Percentiles rank a stretch among this genome's conserved stretches.
phyloP scores from a whole-genome alignment of 2,113 vertebrate genomes.

The Lepidiolamprologus cunningtoni region DNA sequence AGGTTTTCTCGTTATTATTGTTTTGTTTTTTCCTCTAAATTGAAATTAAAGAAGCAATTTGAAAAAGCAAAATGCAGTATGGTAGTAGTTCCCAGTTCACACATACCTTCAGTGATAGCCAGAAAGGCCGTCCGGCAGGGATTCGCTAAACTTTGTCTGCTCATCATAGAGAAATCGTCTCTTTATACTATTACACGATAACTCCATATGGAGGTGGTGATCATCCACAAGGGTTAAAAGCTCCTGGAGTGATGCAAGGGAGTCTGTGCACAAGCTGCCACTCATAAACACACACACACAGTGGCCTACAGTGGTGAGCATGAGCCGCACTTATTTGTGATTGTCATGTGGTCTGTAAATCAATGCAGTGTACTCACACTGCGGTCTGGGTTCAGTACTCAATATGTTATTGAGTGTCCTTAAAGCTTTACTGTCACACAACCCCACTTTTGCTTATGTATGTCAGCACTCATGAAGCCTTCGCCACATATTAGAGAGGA shows the following conservation, averaged over 20 bases:
- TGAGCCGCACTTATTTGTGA: constrained; percentile 13
- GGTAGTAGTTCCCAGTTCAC: not conserved
- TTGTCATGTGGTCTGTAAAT: constrained; percentile 44
- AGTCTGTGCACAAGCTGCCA: not conserved
- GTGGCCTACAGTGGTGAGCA: not conserved
- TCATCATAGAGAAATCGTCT: constrained; percentile 8
- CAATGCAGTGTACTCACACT: constrained; percentile 36
- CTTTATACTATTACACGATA: not conserved
- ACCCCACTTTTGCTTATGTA: not conserved
- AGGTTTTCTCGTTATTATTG: not conserved
- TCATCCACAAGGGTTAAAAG: not conserved
- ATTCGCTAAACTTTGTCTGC: not conserved
- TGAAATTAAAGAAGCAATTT: not conserved
- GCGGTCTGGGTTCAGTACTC: constrained; percentile 15
- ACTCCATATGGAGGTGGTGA: not conserved
- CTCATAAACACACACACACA: not conserved
- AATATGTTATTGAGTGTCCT: constrained; percentile 59
- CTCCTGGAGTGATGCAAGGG: not conserved
- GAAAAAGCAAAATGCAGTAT: not conserved
- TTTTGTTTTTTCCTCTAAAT: not conserved
- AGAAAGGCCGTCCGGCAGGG: constrained; percentile 18
- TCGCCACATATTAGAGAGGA: not conserved
- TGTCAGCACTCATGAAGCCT: constrained; percentile 4
- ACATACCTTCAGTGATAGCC: constrained; percentile 24
- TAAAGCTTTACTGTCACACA: constrained; percentile 11